These are phyloP conservation scores for Macrobrachium nipponense DNA, from an alignment of 1,140 invertebrate genomes.

Conservation along the genomic window DNA sequence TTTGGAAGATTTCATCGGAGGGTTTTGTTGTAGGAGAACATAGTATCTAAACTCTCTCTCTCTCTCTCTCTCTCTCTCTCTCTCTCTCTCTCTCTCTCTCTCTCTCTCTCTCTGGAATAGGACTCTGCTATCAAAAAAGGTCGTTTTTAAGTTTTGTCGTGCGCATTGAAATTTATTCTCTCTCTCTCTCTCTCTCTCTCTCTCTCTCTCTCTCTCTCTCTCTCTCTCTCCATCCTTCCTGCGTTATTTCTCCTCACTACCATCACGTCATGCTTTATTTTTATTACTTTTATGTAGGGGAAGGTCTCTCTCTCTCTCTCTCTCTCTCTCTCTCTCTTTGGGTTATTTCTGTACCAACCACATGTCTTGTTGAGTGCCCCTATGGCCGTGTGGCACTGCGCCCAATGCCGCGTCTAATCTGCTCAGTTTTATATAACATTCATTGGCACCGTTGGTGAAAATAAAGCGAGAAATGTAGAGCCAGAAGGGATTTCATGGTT, in stretches of 20 bases:
- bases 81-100: constrained; percentile 16
- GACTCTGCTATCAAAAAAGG: background rate
- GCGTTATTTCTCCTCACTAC: background rate
- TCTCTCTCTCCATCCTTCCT: background rate
- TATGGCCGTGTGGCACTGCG: constrained; percentile 1
- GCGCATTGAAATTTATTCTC: background rate
- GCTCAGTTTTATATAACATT: background rate
- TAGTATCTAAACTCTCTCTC: background rate
- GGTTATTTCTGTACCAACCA: background rate
- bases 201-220: background rate
- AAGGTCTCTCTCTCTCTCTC: constrained; percentile 22
- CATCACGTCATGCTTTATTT: background rate
- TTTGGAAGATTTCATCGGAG: too few relatives aligned
- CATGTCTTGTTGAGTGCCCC: background rate
- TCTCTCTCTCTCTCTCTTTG: constrained; percentile 13
- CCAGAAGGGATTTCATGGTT: too few relatives aligned
- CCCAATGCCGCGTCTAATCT: background rate
- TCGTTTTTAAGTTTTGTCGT: background rate
- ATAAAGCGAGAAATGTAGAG: too few relatives aligned
- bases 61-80: constrained; percentile 18
- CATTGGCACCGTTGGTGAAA: too few relatives aligned
- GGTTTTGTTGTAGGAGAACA: background rate
- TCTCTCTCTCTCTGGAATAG: background rate
- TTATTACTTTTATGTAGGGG: background rate
- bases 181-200: constrained; percentile 25